phyloP scores from a whole-genome alignment of 2,113 vertebrate genomes.

The Lophochroa leadbeateri region DNA sequence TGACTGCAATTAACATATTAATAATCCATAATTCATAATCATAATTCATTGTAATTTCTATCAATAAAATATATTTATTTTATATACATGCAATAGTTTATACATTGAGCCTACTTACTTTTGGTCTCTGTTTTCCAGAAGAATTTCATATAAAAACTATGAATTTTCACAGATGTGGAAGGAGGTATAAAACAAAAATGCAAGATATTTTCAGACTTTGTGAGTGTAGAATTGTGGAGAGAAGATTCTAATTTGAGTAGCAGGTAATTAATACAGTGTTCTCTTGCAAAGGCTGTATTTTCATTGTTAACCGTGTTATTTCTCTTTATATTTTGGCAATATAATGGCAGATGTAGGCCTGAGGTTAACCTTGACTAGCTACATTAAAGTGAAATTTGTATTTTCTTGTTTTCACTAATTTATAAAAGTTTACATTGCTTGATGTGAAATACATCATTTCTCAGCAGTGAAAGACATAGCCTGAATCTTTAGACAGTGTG shows the following conservation, averaged over 20 bases:
- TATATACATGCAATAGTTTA: background rate
- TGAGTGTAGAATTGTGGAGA: background rate
- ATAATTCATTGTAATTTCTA: background rate
- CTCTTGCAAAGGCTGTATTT: background rate
- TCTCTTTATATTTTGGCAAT: background rate
- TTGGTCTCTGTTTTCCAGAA: background rate
- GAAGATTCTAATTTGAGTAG: background rate
- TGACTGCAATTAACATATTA: background rate
- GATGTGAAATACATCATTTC: conserved; percentile 48
- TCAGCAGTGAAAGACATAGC: conserved; percentile 47
- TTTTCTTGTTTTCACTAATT: conserved; percentile 50
- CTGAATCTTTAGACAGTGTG: conserved; percentile 54
- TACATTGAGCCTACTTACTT: background rate
- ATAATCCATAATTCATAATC: background rate
- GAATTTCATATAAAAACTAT: background rate
- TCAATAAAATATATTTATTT: background rate
- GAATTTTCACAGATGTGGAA: background rate
- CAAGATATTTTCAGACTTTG: background rate
- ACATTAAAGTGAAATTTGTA: background rate
- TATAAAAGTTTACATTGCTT: conserved; percentile 54
- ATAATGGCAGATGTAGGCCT: background rate
- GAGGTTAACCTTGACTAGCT: conserved; percentile 19
- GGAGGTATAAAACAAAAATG: background rate
- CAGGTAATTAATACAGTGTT: background rate
- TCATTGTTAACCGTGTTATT: background rate